Base-by-base conservation (phyloP, 2,113 vertebrate species). In the cattle (Bos taurus) region DNA sequence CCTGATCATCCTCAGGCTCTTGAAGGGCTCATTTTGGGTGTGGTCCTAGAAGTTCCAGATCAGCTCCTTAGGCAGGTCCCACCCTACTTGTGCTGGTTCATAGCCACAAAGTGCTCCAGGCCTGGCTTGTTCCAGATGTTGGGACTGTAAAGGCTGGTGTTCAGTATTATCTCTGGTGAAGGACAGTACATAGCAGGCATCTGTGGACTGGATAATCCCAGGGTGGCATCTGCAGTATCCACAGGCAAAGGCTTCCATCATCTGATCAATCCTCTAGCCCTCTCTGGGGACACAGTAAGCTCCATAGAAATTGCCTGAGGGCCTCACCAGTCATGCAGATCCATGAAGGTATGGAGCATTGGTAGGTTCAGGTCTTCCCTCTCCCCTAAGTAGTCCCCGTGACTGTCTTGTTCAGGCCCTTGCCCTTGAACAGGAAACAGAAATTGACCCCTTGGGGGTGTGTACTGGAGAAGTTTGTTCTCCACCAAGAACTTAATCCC, bases 241-340 rank as follows among this genome's bases (percentile, higher is more conserved):
- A 98, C 99, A 99, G 54, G 99, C 99, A 60, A 99, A 99, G 28
- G 99, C 99, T 98, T 99, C 99, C 99, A 99, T 99, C 99, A 99
- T 99, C 88, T 99, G 98, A 98, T 99, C 99, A 54, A 99, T 99
- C 97, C 99, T 99, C 98, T 99, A 99, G 57, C 99, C 99, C 98
- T 99, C 99, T 62, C 99, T 99, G 0, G 99, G 99, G 97, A 99
- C 98, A 96, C 99, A 99, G 97, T 43, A 99, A 99, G 96, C 99
- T 99, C 99, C 99, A 99, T 16, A 99, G 99, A 98, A 99, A 99
- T 74, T 99, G 99, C 94, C 99, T 99, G 94, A 99, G 99, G 14
- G 99, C 99, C 98, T 99, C 21, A 99, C 99, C 33, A 99, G 97
- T 99, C 99, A 9, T 99, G 99, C 80, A 99, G 99, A 98, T 99